Conservation (phyloP, 2,797 vertebrate species). For the Erethizon dorsatum region DNA sequence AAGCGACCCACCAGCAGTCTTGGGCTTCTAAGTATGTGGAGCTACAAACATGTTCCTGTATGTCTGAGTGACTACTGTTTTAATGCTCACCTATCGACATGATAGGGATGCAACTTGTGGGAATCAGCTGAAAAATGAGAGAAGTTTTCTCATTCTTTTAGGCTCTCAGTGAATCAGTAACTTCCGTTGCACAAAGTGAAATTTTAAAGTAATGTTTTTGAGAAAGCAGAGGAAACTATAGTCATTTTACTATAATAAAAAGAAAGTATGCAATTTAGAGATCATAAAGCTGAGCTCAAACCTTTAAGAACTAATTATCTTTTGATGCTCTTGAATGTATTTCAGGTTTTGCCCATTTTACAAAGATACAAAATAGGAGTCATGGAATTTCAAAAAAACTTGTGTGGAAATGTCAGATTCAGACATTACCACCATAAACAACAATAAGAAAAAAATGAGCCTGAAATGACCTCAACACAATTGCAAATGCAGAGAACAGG, state of each 20-base stretch:
- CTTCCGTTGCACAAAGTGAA: neutral
- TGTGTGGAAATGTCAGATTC: neutral
- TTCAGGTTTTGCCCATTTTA: slow-evolving; percentile 13
- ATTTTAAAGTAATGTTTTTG: slow-evolving; percentile 40
- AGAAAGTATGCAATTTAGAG: slow-evolving; percentile 11
- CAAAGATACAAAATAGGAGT: slow-evolving; percentile 30
- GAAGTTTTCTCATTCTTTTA: neutral
- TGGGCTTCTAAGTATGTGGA: no score
- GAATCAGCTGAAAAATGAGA: neutral
- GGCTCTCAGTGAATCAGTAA: neutral
- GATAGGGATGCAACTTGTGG: neutral
- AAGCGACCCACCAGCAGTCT: neutral
- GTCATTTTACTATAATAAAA: slow-evolving; percentile 43
- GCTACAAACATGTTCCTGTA: neutral
- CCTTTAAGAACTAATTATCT: slow-evolving; percentile 56
- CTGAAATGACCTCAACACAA: slow-evolving; percentile 32
- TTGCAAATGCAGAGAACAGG: neutral
- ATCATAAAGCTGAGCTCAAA: slow-evolving; percentile 45
- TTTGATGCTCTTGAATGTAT: slow-evolving; percentile 22
- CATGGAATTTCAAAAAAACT: slow-evolving; percentile 10
- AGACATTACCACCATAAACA: neutral
- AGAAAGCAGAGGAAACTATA: neutral
- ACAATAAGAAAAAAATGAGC: neutral
- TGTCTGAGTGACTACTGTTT: neutral
- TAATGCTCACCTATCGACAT: neutral